Percentiles rank a stretch among this genome's conserved stretches.
These are phyloP conservation scores for Gryon sp. DNA, from an alignment of 1,140 invertebrate genomes.

Conservation along the genomic window DNA sequence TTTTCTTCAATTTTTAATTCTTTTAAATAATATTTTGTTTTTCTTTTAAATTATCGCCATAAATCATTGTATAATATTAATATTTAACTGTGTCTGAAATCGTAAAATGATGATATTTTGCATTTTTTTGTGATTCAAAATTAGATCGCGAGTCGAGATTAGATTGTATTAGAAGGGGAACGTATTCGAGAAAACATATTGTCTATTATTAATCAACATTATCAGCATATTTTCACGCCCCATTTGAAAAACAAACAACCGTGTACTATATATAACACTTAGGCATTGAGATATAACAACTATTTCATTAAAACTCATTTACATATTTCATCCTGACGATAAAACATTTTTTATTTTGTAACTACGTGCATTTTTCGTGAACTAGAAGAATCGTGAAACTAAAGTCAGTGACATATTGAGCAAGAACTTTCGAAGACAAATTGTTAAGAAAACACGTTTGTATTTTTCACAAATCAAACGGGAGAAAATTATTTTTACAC, in stretches of 20 bases:
- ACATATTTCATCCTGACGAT: constrained; percentile 42
- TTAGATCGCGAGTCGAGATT: constrained; percentile 20
- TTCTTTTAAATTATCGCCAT: too few relatives aligned
- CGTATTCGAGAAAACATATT: constrained; percentile 45
- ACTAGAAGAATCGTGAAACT: background rate
- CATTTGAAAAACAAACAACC: constrained; percentile 54
- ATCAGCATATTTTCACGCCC: constrained; percentile 57
- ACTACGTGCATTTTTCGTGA: background rate
- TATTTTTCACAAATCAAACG: background rate
- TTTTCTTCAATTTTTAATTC: too few relatives aligned
- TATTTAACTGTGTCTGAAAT: too few relatives aligned
- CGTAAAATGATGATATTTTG: too few relatives aligned
- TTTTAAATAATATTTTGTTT: too few relatives aligned
- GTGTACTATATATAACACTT: constrained; percentile 35
- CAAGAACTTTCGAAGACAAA: constrained; percentile 1
- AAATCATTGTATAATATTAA: too few relatives aligned
- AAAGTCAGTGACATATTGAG: constrained; percentile 10
- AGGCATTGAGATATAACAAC: constrained; percentile 43
- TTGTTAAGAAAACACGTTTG: background rate
- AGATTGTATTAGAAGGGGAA: constrained; percentile 28
- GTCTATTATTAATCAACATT: constrained; percentile 56
- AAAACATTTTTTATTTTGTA: constrained; percentile 16
- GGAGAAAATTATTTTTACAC: background rate
- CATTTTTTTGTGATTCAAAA: too few relatives aligned
- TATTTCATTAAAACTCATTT: constrained; percentile 49